Base-by-base conservation (phyloP, 2,888 invertebrate species). In the Sycophila texana region DNA sequence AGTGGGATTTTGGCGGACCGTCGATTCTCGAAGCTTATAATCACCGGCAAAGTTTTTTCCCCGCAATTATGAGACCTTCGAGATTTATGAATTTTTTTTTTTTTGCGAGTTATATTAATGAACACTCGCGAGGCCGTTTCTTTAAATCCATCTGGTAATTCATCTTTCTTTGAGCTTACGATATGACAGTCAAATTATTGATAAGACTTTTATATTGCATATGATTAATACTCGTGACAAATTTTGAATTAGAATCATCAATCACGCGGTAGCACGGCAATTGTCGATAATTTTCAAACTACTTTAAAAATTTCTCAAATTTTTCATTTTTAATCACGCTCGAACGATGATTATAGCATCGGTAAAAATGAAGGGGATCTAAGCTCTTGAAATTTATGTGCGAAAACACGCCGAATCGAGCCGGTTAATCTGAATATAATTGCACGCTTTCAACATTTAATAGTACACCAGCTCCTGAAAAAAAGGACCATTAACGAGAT, bases 1-100 rank as follows among this genome's bases (percentile, higher is more conserved):
- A 39, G 22, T 39, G 71, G 51, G 66, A 63, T 61, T 74, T 73
- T 51, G 39, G 39, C n/a, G 58, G 58, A 57, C 73, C 80, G 76
- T 76, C 76, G 68, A 76, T 76, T 76, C 73, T 67, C 66, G 65
- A 75, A 39, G 26, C 26, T 26, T 74, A 63, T 74, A 79, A 74
- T 71, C 67, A 63, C 49, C 71, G 65, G 55, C 53, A 74, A 72
- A 79, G 49, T 39, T 74, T 72, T 77, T 60, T 14, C 66, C 4
- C 39, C 4, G 39, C 5, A 7, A 39, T 39, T 39, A 39, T 4
- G 39, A 39, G 39, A 7, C 39, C 39, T 39, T 39, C 39, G 7
- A 5, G 39, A 39, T 39, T 39, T 39, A 39, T 39, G 39, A 39
- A 39, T 39, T 5, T 39, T 39, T 39, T 39, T 39, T 39, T 39